Evolutionary conservation across 2,888 invertebrate species (phyloP).

Genomic region (Papilio elwesi): DNA sequence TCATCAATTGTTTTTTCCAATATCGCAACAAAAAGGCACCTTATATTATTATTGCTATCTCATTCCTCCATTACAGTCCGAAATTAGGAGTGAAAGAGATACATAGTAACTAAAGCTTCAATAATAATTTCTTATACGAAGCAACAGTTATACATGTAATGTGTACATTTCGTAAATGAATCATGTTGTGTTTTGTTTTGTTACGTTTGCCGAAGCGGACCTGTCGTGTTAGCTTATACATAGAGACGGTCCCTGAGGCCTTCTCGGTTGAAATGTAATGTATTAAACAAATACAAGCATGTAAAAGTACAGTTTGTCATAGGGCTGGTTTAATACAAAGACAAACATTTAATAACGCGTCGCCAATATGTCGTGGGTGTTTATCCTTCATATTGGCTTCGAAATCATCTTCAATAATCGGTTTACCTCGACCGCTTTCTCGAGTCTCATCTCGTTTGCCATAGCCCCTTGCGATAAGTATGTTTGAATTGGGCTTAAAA

Average conservation of each 20-base stretch:
- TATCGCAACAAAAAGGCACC: conserved; percentile 31
- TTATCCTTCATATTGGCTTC: conserved; percentile 43
- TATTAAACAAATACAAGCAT: conserved; percentile 34
- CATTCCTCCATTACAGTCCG: conserved; percentile 19
- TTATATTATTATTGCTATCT: conserved; percentile 1
- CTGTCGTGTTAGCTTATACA: conserved; percentile 39
- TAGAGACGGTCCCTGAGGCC: conserved; percentile 45
- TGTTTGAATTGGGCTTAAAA: conserved; percentile 72
- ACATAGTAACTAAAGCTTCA: conserved; percentile 14
- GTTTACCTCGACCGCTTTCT: conserved; percentile 51
- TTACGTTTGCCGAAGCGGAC: conserved; percentile 27
- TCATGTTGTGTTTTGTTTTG: conserved; percentile 39
- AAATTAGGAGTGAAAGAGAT: conserved; percentile 31
- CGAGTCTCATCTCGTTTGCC: conserved; percentile 56
- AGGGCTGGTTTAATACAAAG: not conserved
- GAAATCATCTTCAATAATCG: conserved; percentile 43
- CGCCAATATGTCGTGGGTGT: conserved; percentile 42
- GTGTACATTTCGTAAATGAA: conserved; percentile 30
- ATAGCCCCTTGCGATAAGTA: conserved; percentile 75
- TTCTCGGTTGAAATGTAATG: conserved; percentile 42
- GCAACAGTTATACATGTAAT: conserved; percentile 22
- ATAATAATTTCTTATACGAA: conserved; percentile 23
- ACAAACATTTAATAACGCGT: conserved; percentile 34
- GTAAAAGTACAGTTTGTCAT: conserved; percentile 8
- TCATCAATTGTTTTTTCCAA: conserved; percentile 37